Evolutionary conservation across 2,113 vertebrate genomes (phyloP).

Genomic region (Myotis lucifugus): DNA sequence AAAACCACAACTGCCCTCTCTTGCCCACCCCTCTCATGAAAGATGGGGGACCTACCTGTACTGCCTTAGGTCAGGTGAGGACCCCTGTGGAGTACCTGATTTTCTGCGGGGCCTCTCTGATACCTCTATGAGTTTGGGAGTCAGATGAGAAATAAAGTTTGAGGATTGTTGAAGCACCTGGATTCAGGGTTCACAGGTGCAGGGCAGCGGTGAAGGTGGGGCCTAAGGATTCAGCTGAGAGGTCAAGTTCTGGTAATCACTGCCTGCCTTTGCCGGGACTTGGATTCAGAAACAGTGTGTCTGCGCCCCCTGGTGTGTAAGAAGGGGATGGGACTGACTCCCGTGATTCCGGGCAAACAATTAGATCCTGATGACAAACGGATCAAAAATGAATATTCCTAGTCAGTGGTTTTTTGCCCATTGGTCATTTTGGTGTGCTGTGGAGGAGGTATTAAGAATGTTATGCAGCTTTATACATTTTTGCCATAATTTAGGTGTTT

Average conservation of each 20-base stretch:
- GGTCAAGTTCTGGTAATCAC: not conserved
- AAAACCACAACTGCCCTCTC: not conserved
- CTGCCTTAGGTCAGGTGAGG: not conserved
- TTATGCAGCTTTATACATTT: constrained; percentile 58
- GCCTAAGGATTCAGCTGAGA: not conserved
- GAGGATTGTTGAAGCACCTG: not conserved
- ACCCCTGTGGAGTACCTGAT: not conserved
- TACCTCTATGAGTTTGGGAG: constrained; percentile 1
- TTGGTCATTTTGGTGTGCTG: constrained; percentile 63
- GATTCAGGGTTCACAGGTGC: not conserved
- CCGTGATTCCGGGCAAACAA: constrained; percentile 41
- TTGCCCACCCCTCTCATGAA: not conserved
- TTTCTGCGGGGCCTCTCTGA: not conserved
- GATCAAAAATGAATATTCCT: constrained; percentile 62
- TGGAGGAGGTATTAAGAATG: constrained; percentile 15
- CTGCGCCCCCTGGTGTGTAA: constrained; percentile 73
- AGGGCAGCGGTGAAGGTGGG: not conserved
- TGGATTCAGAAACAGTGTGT: constrained; percentile 59
- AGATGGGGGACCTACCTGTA: not conserved
- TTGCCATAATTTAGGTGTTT: constrained; percentile 7
- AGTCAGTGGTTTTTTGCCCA: constrained; percentile 59
- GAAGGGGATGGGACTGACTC: constrained; percentile 16
- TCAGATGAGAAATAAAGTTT: not conserved
- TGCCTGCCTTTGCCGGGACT: constrained; percentile 56
- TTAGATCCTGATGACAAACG: constrained; percentile 51